Evolutionary conservation across 2,113 vertebrate species (phyloP), one percentile per base, ranked within the genome.

Genomic region (Oreamnos americanus): DNA sequence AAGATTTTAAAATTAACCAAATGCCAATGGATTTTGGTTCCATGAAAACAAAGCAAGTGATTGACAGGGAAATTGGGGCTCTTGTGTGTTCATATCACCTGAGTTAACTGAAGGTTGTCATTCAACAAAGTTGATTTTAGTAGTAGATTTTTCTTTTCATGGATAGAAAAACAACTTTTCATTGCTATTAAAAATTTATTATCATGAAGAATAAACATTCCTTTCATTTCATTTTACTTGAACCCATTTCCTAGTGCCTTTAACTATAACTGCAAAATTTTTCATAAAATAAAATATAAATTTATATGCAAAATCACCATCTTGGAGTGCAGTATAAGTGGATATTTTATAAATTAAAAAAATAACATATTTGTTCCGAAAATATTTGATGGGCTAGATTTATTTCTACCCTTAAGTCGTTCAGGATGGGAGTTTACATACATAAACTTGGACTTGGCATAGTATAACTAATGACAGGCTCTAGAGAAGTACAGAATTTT

Each of bases 91-190:
- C 43, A 15, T 85, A 43, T 88, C 74, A 92, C 47, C 30, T 71
- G 39, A 88, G 7, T 79, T 88, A 97, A 94, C 53, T 96, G 85
- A 97, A 97, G 43, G 8, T 78, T 97, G 81, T 95, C 58, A 88
- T 39, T 95, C 71, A 91, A 82, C 6, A 90, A 91, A 17, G 30
- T 43, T 95, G 57, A 88, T 94, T 97, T 96, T 92, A 55, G 96
- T 85, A 83, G 67, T 86, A 90, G n/a, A 60, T 55, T n/a, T 45
- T 88, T 94, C 81, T 76, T 84, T 89, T 71, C 23, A 33, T 84
- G 25, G 19, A 53, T 83, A 82, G 71, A 78, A 95, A 96, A 95
- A 86, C 36, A 92, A 55, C 43, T 90, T 94, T 43, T 39, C 81
- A 47, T 88, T 78, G 21, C 87, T 55, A 76, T 39, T n/a, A 90